Conservation (phyloP, 2,797 vertebrate species). For the Coilia nasus region DNA sequence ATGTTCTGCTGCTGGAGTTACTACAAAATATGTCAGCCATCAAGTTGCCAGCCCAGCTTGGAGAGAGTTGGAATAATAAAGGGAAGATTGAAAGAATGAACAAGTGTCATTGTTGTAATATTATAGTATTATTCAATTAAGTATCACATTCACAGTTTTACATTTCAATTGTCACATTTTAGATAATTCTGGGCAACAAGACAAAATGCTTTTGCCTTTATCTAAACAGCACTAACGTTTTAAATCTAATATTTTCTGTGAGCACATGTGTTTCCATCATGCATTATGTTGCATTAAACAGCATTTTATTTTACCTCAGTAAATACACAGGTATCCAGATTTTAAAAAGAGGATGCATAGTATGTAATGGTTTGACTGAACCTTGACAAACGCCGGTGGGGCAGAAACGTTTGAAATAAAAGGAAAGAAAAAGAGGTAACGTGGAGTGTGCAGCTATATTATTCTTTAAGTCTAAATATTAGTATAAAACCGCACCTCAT, state of each 20-base stretch:
- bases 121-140: background rate
- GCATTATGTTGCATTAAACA: no score
- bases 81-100: background rate
- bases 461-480: no score
- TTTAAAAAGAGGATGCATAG: no score
- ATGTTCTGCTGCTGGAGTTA: slow-evolving; percentile 55
- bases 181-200: background rate
- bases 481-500: no score
- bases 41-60: background rate
- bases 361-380: no score
- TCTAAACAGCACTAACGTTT: background rate
- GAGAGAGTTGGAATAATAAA: background rate
- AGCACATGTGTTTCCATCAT: background rate
- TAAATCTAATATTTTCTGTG: background rate
- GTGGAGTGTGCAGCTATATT: no score
- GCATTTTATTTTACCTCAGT: no score
- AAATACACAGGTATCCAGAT: no score
- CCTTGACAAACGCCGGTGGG: no score
- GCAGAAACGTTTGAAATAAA: no score
- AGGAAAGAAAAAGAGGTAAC: no score
- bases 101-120: background rate
- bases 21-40: slow-evolving; percentile 10
- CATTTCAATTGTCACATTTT: background rate
- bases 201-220: background rate
- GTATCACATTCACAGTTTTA: background rate